Conservation (phyloP, 2,888 invertebrate species). For the Drosophila pseudotakahashii region DNA sequence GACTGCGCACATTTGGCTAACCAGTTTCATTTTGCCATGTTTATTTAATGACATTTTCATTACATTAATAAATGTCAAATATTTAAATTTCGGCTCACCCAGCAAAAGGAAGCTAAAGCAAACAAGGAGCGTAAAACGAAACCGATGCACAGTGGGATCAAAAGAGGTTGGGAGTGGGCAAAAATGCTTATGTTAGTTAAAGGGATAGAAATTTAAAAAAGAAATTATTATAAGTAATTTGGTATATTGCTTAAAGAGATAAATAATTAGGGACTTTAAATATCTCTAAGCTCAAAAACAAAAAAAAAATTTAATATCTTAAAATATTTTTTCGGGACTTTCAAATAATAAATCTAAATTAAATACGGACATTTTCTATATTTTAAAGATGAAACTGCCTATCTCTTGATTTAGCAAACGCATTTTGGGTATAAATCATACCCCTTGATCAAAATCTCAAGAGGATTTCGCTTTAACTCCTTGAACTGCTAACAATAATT, state of each 20-base stretch:
- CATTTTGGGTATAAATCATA: constrained; percentile 11
- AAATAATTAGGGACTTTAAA: no score
- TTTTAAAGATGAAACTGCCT: no score
- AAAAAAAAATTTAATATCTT: no score
- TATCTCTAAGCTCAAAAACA: no score
- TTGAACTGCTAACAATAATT: constrained; percentile 34
- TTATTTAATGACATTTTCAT: constrained; percentile 73
- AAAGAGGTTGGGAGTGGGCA: neutral
- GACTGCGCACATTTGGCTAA: constrained; percentile 49
- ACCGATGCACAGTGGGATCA: constrained; percentile 27
- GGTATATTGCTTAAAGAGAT: no score
- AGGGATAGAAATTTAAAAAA: no score
- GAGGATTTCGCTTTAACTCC: constrained; percentile 24
- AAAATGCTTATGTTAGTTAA: no score
- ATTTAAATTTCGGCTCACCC: constrained; percentile 67
- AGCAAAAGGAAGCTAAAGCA: constrained; percentile 32
- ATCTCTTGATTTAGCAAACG: no score
- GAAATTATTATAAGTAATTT: no score
- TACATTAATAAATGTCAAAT: constrained; percentile 78
- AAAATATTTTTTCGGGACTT: no score
- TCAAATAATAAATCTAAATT: no score
- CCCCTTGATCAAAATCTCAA: constrained; percentile 2
- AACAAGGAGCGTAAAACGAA: constrained; percentile 30
- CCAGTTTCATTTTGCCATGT: constrained; percentile 64
- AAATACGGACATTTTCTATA: no score